Evolutionary conservation across 1,140 invertebrate species (phyloP), one percentile per base, ranked within the genome.

Genomic region (Limonius californicus): DNA sequence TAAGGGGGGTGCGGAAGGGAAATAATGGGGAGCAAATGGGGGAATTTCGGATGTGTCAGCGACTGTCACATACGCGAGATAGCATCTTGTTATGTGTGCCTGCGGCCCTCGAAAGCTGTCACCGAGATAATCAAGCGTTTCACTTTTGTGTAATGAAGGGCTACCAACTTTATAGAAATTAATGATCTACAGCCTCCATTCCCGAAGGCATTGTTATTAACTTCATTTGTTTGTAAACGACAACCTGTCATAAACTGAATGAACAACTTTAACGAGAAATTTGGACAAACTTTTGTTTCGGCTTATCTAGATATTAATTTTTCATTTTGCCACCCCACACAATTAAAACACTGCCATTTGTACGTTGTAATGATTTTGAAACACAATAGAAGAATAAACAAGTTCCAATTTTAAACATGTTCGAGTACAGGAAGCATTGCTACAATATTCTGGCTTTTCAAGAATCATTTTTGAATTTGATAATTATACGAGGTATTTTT

Each of bases 211-310:
- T 50, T 50, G 45, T 50, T 50, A 50, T 50, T 50, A 50, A 50
- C 45, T 50, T 50, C 45, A 50, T 50, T 50, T 50, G 45, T 50
- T 50, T 50, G 45, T 50, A 50, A 50, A 50, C 45, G 45, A 50
- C 45, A 50, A 50, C 45, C 72, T 8, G 72, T 63, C 8, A 79
- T 64, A 21, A 76, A 65, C 68, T 76, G 72, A n/a, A 76, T 43
- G 35, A 19, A 35, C 27, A 56, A 56, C 14, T 56, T 56, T 35
- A 18, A 18, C 54, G 23, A 56, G 27, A 56, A 56, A 20, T 56
- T 35, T 21, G 23, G 23, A 50, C 45, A 18, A 50, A 50, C 45
- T 50, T 50, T 50, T 19, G 16, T 50, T 9, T 50, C 8, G 14
- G 45, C 15, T 50, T 50, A 50, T 50, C 45, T 50, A 21, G 45